A percentile compares a stretch with the other conserved stretches of the same genome.
phyloP scores from a whole-genome alignment of 1,140 invertebrate genomes.

The Calycopis cecrops region DNA sequence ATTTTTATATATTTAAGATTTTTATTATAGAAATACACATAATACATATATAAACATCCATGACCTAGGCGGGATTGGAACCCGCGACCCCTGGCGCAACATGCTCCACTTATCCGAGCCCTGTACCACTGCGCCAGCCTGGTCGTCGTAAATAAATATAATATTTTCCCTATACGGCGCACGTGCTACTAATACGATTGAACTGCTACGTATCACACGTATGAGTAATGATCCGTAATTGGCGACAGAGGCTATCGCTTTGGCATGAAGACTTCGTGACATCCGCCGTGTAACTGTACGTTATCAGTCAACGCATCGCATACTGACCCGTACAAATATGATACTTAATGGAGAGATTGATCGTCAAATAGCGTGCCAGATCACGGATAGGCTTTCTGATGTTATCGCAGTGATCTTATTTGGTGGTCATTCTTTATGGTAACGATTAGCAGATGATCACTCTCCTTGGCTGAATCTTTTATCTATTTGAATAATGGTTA shows the following conservation, averaged over 20 bases:
- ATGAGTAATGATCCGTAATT: conserved; percentile 66
- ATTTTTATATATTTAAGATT: no score
- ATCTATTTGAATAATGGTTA: no score
- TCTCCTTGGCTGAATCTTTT: no score
- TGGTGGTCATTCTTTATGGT: no score
- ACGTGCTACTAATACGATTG: conserved; percentile 21
- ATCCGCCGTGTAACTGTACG: conserved; percentile 59
- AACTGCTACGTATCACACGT: conserved; percentile 51
- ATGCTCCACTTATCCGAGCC: no score
- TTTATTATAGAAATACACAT: no score
- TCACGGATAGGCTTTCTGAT: background rate
- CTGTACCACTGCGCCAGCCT: no score
- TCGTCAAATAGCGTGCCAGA: background rate
- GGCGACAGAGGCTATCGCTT: conserved; percentile 59
- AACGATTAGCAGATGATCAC: no score
- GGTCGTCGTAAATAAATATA: no score
- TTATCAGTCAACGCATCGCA: conserved; percentile 20
- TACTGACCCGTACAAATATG: background rate
- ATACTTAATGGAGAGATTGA: conserved; percentile 1
- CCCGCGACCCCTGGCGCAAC: no score
- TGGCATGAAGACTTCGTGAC: conserved; percentile 62
- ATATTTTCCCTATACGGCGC: background rate
- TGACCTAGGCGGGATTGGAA: no score
- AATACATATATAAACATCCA: no score
- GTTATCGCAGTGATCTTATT: background rate